Evolutionary conservation across 2,888 invertebrate species (phyloP), one percentile per base, ranked within the genome.

Genomic region (Tholera decimalis): DNA sequence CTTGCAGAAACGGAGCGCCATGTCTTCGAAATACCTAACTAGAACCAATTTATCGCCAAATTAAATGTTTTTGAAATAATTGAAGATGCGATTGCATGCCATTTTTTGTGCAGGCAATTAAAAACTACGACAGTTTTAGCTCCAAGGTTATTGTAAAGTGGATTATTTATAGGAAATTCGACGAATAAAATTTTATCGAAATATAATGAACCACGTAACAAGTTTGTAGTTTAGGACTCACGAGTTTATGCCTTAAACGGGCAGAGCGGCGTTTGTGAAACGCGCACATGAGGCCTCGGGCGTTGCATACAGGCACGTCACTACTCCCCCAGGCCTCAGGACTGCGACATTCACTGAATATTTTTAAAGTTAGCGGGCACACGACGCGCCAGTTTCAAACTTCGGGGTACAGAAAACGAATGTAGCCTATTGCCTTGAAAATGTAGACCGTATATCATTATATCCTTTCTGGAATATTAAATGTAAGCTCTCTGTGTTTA

Each of bases 221-320:
- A 65, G 70, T 68, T 62, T 28, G 22, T 56, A 61, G 55, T 55
- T 50, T 47, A 41, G 51, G 62, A 51, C 73, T 78, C 63, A 70
- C 70, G 66, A 68, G 66, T 70, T 70, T 78, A 76, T 76, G 58
- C 60, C 68, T 74, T 73, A 79, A 77, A 69, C 63, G 68, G 61
- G 35, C 24, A 18, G 33, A 67, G 64, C 62, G 63, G 61, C 66
- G 72, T 73, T 69, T 73, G 72, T 69, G 69, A 72, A 65, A 50
- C 57, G 57, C 60, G 58, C 61, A 59, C 47, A 61, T 62, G 63
- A 69, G 79, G 81, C 83, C 83, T 76, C 80, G 76, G 76, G 83
- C 83, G 76, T 66, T 82, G 85, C 87, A 87, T 87, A 85, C 86
- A 79, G 79, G 82, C 91, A 90, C 92, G 91, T 91, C 89, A 89